Evolutionary conservation across 2,113 vertebrate genomes (phyloP), one percentile per base, ranked within the genome.

Genomic region (Nettapus auritus): DNA sequence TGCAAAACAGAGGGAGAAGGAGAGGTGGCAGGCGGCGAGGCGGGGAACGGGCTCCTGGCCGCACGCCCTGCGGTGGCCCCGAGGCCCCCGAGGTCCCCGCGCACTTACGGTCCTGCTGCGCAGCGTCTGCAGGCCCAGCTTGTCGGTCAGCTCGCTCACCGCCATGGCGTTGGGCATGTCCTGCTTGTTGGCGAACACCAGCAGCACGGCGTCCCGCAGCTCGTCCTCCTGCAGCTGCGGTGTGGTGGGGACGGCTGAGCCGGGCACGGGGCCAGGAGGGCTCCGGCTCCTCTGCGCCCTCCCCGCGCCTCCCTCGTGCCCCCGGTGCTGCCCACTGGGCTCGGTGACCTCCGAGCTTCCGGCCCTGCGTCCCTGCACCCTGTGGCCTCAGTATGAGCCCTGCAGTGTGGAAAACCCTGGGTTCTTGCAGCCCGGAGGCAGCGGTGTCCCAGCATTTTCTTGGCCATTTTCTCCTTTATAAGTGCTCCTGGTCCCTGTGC

Each of bases 171-270:
- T 99, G 75, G 99, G 99, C 96, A 99, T 98, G 96, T 99, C 99
- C 97, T 99, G 99, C 97, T 99, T 99, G 97, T 99, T 99, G 42
- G 99, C 99, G 46, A 99, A 99, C 69, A 99, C 98, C 89, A 99
- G 98, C 97, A 99, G 88, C 74, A 98, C 98, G 0, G 99, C 99
- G 2, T 99, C 98, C 62, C 98, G 98, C 82, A 99, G 97, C 95
- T 99, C 99, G 0, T 99, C 98, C 95, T 99, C 99, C 53, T 96
- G 97, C 90, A 99, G 93, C 99, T 99, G 91, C 7, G 86, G 48
- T 31, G 26, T 25, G 20, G 23, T 2, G 8, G 59, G 8, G 53
- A 8, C 2, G 4, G 46, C 29, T 59, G 26, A 84, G 84, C 29
- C 2, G 3, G 16, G 42, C 3, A 19, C 55, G 7, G 33, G 12